Base-by-base conservation (phyloP, 2,888 invertebrate species). In the Troides helena region DNA sequence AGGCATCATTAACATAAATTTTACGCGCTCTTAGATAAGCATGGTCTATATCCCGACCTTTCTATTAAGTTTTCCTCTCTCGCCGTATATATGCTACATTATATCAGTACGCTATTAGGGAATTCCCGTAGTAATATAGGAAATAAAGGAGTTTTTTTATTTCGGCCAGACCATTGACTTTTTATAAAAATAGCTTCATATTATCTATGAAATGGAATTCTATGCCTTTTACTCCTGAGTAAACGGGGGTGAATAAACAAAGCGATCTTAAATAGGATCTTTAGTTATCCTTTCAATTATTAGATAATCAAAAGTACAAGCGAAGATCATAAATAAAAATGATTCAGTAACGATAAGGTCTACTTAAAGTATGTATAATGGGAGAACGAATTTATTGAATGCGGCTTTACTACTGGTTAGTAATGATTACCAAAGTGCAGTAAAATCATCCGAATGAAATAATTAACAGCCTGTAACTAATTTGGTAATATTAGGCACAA, bases 1-100 rank as follows among this genome's bases (percentile, higher is more conserved):
- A 80, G 79, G 81, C 75, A 80, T 88, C 87, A 89, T 89, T 89
- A 89, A 89, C 88, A 89, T 89, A 88, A 88, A 89, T 88, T 88
- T 87, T 86, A 87, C 87, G 70, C 65, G 36, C 56, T 67, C 66
- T 68, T 63, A 70, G 72, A 72, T 72, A 72, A 72, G 70, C 70
- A 70, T 65, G 63, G 72, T 84, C 83, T 74, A 75, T 65, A 58
- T 67, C 85, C 84, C 86, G 78, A 81, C 83, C 83, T 82, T 83
- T 72, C 80, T 83, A 84, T 86, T 85, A 85, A 82, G 79, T 80
- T 79, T 81, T 84, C 61, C 80, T 81, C 77, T 82, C 78, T 78
- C 74, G 73, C 71, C 78, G 25, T 61, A 30, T 62, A 58, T 62
- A 61, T 46, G 43, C 46, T 59, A 58, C 62, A 30, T 59, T 68